Base-by-base conservation (phyloP, 2,888 invertebrate genomes). In the Lysandra coridon region DNA sequence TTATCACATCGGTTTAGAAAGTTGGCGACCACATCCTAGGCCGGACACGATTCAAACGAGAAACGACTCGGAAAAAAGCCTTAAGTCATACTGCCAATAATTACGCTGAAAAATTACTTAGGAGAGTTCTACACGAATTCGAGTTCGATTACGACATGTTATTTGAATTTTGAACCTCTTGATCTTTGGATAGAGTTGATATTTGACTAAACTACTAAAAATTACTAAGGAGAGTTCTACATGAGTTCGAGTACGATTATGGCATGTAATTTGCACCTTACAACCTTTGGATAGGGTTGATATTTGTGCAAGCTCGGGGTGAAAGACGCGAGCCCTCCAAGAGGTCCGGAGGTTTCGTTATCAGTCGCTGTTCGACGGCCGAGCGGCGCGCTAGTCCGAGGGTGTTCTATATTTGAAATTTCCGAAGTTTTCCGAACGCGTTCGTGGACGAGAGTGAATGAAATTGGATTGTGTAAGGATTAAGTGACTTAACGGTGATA, bases 1-100 rank as follows among this genome's bases (percentile, higher is more conserved):
- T 92, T 90, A 91, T 91, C 91, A 92, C 89, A 92, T 92, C 90
- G 91, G 92, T 92, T 93, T 92, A 92, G 93, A 94, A 93, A 93
- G 93, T 93, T 91, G 92, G 90, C 92, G 92, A 92, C 92, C 90
- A 88, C 90, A 89, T 90, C 89, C 91, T 90, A 88, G 89, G 88
- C 89, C 88, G 87, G 87, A 84, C 88, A 91, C 89, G 91, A 91
- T 90, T 89, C 89, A 89, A 91, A 89, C 89, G 87, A 86, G 86
- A 88, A 88, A 86, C 86, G 89, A 87, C 87, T 90, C 83, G 86
- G 92, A 88, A 93, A 93, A 93, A 93, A 89, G 90, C 90, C 90
- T 87, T 92, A 87, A 87, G 89, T 85, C 87, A 86, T 84, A 84
- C 86, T 84, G 88, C 87, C 88, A 93, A 93, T 92, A 92, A 93